Conservation (phyloP, 2,113 vertebrate species). For the Neodon shergylaensis region DNA sequence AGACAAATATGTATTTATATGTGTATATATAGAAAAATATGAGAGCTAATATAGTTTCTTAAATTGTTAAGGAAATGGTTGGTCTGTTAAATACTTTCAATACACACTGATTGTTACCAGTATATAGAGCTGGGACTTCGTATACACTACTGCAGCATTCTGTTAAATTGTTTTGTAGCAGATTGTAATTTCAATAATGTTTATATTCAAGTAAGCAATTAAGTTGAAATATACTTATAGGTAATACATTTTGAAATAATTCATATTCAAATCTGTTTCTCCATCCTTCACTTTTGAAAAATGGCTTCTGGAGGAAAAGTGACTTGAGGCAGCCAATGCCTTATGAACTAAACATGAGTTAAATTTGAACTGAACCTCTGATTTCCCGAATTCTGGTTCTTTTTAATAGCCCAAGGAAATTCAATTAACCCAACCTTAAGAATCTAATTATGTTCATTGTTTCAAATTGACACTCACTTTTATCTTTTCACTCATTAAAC, state of each 20-base stretch:
- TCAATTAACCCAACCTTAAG: slow-evolving; percentile 65
- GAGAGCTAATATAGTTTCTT: neutral
- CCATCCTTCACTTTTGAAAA: slow-evolving; percentile 51
- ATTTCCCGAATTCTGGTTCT: slow-evolving; percentile 53
- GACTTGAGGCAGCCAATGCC: slow-evolving; percentile 25
- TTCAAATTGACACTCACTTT: slow-evolving; percentile 63
- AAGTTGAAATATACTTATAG: neutral
- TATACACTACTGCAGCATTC: rapidly evolving
- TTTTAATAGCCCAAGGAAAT: slow-evolving; percentile 68
- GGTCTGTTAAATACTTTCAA: neutral
- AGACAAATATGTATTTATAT: neutral
- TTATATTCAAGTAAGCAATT: neutral
- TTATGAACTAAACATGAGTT: slow-evolving; percentile 59
- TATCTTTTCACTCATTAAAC: slow-evolving; percentile 56
- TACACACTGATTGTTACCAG: neutral
- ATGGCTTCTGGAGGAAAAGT: slow-evolving; percentile 39
- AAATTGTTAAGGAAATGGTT: neutral
- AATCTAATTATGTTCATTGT: slow-evolving; percentile 70
- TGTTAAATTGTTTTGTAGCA: neutral
- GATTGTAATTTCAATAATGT: neutral
- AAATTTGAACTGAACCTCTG: slow-evolving; percentile 62
- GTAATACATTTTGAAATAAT: neutral
- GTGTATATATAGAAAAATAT: neutral
- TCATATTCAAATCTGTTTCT: neutral
- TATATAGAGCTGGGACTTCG: neutral